Base-by-base conservation (phyloP, 2,888 invertebrate genomes). In the Tortrix viridana region DNA sequence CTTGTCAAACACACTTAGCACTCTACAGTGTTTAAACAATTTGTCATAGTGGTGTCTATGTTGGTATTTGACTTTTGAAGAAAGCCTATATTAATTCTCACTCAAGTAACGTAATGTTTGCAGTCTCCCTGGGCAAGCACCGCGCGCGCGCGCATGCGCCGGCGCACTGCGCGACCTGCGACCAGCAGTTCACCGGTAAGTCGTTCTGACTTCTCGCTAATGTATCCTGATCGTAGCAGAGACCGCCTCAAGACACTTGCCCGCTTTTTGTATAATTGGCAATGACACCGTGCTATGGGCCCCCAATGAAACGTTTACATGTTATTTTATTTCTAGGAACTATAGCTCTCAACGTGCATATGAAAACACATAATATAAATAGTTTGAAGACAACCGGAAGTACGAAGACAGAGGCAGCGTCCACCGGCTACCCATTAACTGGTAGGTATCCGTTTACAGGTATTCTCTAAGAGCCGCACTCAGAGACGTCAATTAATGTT, bases 311-410 rank as follows among this genome's bases (percentile, higher is more conserved):
- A n/a, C n/a, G n/a, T n/a, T n/a, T n/a, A n/a, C n/a, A n/a, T n/a
- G n/a, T n/a, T n/a, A n/a, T n/a, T n/a, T 32, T 1, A 12, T 41
- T 60, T 60, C 37, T 18, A 60, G 59, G 59, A 46, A 52, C 44
- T n/a, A 52, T 23, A 12, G 14, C 22, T 1, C 37, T 60, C 3
- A 37, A 44, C 4, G 22, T 44, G 1, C 59, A 60, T 2, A 52
- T 52, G 52, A 60, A 37, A 22, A n/a, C 20, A 2, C 59, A 60
- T 7, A 37, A n/a, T 5, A 5, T 26, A 4, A 26, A 26, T 26
- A 5, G 6, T 26, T 26, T 4, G 41, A 6, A n/a, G 41, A n/a
- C 16, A 41, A 41, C n/a, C 6, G 41, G 41, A 5, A 41, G 3
- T 16, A 6, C 12, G 6, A 5, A 1, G 1, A 32, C 41, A 16